phyloP scores from a whole-genome alignment of 2,888 invertebrate species.

The Leucophenga montana region DNA sequence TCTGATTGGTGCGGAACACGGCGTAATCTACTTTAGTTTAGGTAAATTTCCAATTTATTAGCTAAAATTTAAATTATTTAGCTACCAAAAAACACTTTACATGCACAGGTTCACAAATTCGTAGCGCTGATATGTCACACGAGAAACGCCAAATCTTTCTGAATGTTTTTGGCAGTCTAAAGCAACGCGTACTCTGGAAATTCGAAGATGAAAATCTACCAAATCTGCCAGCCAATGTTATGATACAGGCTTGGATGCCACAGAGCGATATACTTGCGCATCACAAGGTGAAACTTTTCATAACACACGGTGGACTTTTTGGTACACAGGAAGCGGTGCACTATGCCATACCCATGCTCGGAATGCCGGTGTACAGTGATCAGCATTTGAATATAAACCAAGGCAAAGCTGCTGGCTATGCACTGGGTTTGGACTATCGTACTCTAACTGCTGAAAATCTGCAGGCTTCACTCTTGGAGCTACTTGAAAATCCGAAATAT shows the following conservation, averaged over 20 bases:
- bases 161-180: constrained; percentile 48
- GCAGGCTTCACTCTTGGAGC: constrained; percentile 37
- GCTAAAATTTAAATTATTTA: constrained; percentile 37
- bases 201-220: constrained; percentile 54
- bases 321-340: constrained; percentile 72
- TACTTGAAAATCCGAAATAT: constrained; percentile 47
- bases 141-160: constrained; percentile 52
- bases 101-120: constrained; percentile 69
- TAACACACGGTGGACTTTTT: constrained; percentile 75
- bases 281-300: constrained; percentile 72
- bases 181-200: constrained; percentile 71
- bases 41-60: constrained; percentile 65
- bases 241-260: constrained; percentile 63
- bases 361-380: constrained; percentile 68
- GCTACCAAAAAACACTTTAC: constrained; percentile 50
- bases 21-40: constrained; percentile 73
- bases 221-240: constrained; percentile 54
- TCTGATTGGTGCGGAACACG: constrained; percentile 69
- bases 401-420: constrained; percentile 57
- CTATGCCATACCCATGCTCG: constrained; percentile 70
- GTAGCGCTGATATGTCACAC: constrained; percentile 56
- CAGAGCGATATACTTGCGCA: constrained; percentile 70
- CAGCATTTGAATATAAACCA: constrained; percentile 63
- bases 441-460: constrained; percentile 39
- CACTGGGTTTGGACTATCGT: constrained; percentile 38